Evolutionary conservation across 2,888 invertebrate species (phyloP).

Genomic region (Liopterus haemorrhoidalis): DNA sequence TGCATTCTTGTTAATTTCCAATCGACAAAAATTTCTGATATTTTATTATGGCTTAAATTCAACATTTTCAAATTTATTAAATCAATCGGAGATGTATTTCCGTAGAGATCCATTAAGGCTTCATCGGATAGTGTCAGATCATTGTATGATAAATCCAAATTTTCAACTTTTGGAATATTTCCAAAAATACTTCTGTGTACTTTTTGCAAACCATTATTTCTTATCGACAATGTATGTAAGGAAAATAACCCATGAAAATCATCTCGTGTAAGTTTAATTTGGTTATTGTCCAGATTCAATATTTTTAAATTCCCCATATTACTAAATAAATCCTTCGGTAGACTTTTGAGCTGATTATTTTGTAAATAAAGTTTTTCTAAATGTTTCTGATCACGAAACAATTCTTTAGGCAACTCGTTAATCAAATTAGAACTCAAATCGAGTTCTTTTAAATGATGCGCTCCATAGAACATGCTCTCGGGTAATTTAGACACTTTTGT

Average conservation of each 20-base stretch:
- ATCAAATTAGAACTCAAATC: slow-evolving; percentile 12
- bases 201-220: slow-evolving; percentile 6
- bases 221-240: slow-evolving; percentile 7
- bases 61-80: slow-evolving; percentile 6
- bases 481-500: slow-evolving; percentile 10
- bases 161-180: slow-evolving; percentile 6
- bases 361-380: slow-evolving; percentile 10
- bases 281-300: slow-evolving; percentile 13
- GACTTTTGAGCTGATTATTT: slow-evolving; percentile 8
- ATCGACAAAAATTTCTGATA: slow-evolving; percentile 10
- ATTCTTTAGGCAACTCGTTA: not conserved
- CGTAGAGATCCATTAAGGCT: not conserved
- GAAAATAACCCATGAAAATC: slow-evolving; percentile 12
- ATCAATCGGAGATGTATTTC: slow-evolving; percentile 5
- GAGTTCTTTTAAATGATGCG: slow-evolving; percentile 4
- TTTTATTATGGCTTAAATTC: slow-evolving; percentile 13
- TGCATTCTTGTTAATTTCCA: slow-evolving; percentile 2
- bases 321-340: slow-evolving; percentile 9
- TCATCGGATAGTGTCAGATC: slow-evolving; percentile 1
- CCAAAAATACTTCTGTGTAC: slow-evolving; percentile 4
- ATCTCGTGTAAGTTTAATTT: not conserved
- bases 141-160: slow-evolving; percentile 15
- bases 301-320: slow-evolving; percentile 4
- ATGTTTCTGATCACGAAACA: slow-evolving; percentile 10
- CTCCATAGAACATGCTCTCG: slow-evolving; percentile 14